Percentiles rank a stretch among this genome's conserved stretches.
Evolutionary conservation across 2,797 vertebrate genomes (phyloP).

Genomic region (Sylvilagus floridanus): DNA sequence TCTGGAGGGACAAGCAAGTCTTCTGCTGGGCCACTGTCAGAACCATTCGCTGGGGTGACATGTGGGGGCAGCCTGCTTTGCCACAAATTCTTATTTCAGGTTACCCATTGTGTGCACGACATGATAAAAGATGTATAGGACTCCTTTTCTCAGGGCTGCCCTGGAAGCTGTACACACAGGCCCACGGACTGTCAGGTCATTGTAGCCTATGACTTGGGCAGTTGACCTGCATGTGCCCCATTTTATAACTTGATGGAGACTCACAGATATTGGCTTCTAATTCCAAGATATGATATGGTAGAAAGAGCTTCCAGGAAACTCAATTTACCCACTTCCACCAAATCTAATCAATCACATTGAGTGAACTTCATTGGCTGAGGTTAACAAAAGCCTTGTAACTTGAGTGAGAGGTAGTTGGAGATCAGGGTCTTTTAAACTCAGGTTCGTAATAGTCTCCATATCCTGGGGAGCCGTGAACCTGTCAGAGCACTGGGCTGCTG

Average conservation of each 20-base stretch:
- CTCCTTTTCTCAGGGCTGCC: slow-evolving; percentile 68
- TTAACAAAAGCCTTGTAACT: slow-evolving; percentile 56
- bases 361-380: slow-evolving; percentile 61
- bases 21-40: slow-evolving; percentile 76
- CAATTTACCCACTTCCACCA: slow-evolving; percentile 58
- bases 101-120: slow-evolving; percentile 78
- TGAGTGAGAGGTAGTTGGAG: slow-evolving; percentile 35
- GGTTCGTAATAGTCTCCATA: not conserved
- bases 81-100: slow-evolving; percentile 77
- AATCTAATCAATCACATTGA: slow-evolving; percentile 61
- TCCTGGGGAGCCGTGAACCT: not conserved
- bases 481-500: not conserved
- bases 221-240: not conserved
- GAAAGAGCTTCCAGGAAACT: slow-evolving; percentile 42
- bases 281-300: not conserved
- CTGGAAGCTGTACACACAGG: not conserved
- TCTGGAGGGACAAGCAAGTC: slow-evolving; percentile 64
- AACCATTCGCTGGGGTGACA: slow-evolving; percentile 75
- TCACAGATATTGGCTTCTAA: not conserved
- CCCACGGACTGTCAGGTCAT: not conserved
- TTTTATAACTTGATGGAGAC: not conserved
- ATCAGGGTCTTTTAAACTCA: not conserved
- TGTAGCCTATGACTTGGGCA: not conserved
- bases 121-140: slow-evolving; percentile 74
- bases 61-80: slow-evolving; percentile 78